Evolutionary conservation across 2,888 invertebrate species (phyloP).

Genomic region (Leptogaster cylindrica): DNA sequence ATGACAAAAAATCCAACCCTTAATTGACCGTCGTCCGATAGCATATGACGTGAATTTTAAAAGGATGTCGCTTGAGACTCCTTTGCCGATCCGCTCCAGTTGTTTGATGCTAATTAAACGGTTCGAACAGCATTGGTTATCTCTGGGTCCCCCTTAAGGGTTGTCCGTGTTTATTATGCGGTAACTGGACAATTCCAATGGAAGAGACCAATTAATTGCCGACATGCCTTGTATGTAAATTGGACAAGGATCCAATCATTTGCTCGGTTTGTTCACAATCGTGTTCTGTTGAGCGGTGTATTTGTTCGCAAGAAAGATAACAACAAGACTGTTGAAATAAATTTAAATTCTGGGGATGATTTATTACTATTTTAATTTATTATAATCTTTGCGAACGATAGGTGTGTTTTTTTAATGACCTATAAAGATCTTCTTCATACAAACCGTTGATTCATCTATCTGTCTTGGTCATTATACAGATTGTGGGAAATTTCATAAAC

Average conservation of each 20-base stretch:
- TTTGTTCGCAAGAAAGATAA: too few relatives aligned
- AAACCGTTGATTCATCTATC: too few relatives aligned
- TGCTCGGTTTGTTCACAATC: conserved; percentile 39
- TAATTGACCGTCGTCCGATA: conserved; percentile 32
- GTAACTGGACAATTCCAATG: conserved; percentile 7
- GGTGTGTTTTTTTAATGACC: too few relatives aligned
- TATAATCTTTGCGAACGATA: too few relatives aligned
- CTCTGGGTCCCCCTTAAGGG: conserved; percentile 29
- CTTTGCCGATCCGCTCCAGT: conserved; percentile 40
- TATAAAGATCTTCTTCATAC: too few relatives aligned
- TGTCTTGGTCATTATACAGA: too few relatives aligned
- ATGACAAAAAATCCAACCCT: conserved; percentile 30
- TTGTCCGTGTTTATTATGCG: conserved; percentile 41
- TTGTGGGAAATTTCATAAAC: too few relatives aligned
- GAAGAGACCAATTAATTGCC: conserved; percentile 40
- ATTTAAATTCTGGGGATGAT: too few relatives aligned
- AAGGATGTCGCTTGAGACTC: background rate
- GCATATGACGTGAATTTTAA: conserved; percentile 6
- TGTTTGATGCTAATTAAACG: conserved; percentile 45
- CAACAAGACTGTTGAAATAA: too few relatives aligned
- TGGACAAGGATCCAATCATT: conserved; percentile 16
- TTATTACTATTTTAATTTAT: too few relatives aligned
- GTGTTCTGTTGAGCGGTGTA: conserved; percentile 32
- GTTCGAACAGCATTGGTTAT: conserved; percentile 35
- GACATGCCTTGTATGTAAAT: conserved; percentile 45